Base-by-base conservation (phyloP, 2,113 vertebrate species). In the Saguinus imperator region DNA sequence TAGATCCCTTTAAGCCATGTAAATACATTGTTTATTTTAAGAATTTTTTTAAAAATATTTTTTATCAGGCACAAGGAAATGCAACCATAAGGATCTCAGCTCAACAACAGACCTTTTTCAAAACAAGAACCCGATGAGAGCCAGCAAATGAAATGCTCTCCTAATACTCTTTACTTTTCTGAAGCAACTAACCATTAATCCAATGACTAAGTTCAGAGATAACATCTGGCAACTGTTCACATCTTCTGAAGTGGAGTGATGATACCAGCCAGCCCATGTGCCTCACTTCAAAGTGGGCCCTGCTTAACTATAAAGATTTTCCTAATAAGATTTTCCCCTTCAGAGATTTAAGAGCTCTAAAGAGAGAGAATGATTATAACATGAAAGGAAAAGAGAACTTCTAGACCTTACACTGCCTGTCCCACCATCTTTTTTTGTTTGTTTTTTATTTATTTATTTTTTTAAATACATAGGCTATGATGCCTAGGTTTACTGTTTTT, bases 121-220 rank as follows among this genome's bases (percentile, higher is more conserved):
- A 95, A 93, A 91, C 45, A 87, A 75, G 11, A 94, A 91, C 94
- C 9, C 50, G 76, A 21, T 85, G 17, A 81, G 7, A 94, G 66
- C 40, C 75, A 84, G 29, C n/a, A 92, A 84, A 87, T 89, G 48
- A 93, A 91, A 79, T 3, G 2, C 21, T 35, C 48, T 68, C 13
- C 40, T 20, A 76, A 61, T 76, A 87, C 32, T 81, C 25, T 72
- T 70, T 64, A 76, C 29, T 76, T 91, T 97, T 93, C 84, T 66
- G 79, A 95, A 92, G 75, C 68, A 96, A 95, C n/a, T 82, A 87
- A 88, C 57, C n/a, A 64, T 61, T 83, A 94, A 89, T 96, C 75
- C 27, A 90, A 77, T 70, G 16, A 91, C 25, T 64, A 80, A 92
- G n/a, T 70, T 89, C 61, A 95, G 40, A 70, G 25, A 66, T 76